Evolutionary conservation across 1,140 invertebrate species (phyloP).

Genomic region (Microvelia longipes): DNA sequence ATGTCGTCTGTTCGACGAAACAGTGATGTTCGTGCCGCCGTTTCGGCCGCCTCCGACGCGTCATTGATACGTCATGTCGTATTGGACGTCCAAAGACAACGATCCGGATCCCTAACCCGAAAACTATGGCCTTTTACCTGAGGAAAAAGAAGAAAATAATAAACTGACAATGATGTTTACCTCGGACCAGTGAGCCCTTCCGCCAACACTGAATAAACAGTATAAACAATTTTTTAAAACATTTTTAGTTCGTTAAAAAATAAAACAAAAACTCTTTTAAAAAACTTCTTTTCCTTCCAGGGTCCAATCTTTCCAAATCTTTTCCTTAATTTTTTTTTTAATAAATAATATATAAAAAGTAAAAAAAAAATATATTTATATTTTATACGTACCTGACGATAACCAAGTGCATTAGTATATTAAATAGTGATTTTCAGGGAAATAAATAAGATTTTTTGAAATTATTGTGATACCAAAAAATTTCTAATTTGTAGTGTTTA

Average conservation of each 20-base stretch:
- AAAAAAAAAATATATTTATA: too few relatives aligned
- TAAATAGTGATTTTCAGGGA: neutral
- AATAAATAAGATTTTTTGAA: neutral
- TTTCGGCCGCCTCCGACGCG: neutral
- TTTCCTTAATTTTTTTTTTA: too few relatives aligned
- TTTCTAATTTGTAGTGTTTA: neutral
- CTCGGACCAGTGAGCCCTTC: neutral
- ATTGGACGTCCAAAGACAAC: neutral
- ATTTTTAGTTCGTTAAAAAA: too few relatives aligned
- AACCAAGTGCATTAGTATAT: neutral
- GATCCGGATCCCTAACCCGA: neutral
- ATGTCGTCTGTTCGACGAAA: neutral
- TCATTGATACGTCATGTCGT: neutral
- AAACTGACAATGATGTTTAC: neutral
- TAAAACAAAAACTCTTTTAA: too few relatives aligned
- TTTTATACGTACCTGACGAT: neutral
- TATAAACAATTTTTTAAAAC: too few relatives aligned
- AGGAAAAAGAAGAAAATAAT: neutral
- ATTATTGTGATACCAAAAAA: neutral
- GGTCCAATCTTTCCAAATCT: too few relatives aligned
- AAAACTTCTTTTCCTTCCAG: too few relatives aligned
- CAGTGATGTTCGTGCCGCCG: neutral
- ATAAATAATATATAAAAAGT: too few relatives aligned
- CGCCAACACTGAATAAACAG: neutral
- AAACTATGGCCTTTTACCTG: neutral